Percentiles rank a stretch among this genome's conserved stretches.
phyloP scores from a whole-genome alignment of 2,888 invertebrate genomes.

The Hypena proboscidalis region DNA sequence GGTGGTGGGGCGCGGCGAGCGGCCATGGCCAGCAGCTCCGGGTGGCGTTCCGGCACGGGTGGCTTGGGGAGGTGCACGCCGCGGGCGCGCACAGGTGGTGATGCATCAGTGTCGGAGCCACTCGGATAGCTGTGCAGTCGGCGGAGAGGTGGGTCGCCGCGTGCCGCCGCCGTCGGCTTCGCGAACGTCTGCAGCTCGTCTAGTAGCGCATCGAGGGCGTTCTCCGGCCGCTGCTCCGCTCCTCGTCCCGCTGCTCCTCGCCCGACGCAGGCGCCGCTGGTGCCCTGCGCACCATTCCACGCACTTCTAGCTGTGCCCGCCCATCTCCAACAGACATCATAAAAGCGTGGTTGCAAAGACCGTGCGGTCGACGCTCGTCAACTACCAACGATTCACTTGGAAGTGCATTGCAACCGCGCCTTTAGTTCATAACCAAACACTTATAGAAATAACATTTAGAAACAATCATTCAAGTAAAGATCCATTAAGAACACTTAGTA shows the following conservation, averaged over 20 bases:
- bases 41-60: constrained; percentile 93
- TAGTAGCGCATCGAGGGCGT: constrained; percentile 98
- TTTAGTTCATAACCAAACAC: constrained; percentile 49
- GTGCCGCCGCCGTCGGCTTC: constrained; percentile 82
- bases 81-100: constrained; percentile 89
- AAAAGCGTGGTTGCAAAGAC: constrained; percentile 72
- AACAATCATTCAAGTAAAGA: constrained; percentile 69
- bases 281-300: constrained; percentile 77
- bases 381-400: constrained; percentile 4
- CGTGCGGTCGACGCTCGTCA: constrained; percentile 12
- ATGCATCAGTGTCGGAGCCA: constrained; percentile 92
- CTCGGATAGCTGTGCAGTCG: constrained; percentile 94
- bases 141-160: constrained; percentile 85
- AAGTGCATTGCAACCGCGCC: constrained; percentile 63
- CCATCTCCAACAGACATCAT: constrained; percentile 59
- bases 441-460: constrained; percentile 63
- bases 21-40: constrained; percentile 90
- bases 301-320: constrained; percentile 70
- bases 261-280: constrained; percentile 63
- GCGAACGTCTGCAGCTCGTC: constrained; percentile 96
- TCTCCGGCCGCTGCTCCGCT: constrained; percentile 90
- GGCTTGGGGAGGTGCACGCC: constrained; percentile 88
- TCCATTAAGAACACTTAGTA: constrained; percentile 70
- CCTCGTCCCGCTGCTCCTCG: constrained; percentile 61
- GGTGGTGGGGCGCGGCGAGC: constrained; percentile 92